Evolutionary conservation across 2,797 vertebrate genomes (phyloP), one percentile per base, ranked within the genome.

Genomic region (Neoniphon sammara): DNA sequence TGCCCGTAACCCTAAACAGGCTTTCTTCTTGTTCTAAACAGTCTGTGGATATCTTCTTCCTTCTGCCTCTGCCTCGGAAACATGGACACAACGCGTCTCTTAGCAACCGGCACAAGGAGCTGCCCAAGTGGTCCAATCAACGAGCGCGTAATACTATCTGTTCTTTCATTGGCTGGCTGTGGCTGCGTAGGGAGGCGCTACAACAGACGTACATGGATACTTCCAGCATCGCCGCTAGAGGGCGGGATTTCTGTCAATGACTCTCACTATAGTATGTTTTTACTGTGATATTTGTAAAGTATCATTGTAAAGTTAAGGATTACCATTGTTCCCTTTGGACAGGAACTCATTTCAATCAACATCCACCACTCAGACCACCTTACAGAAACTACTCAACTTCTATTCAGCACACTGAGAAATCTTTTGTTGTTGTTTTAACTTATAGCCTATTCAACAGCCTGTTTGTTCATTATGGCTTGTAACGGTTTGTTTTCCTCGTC

Each of bases 101-200:
- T 88, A 90, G 93, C 89, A 92, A 94, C 91, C 78, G 69, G n/a
- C 5, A 31, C 30, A 59, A 6, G 0, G 30, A 18, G 15, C 20
- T 0, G 7, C 69, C 23, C 67, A 42, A 90, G 91, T 94, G 91
- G 93, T 54, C 70, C 18, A 72, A 10, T 1, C 0, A 12, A 3
- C 0, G 12, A 3, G 0, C 0, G 61, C 64, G 82, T 64, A 3
- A 0, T 7, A 3, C 20, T 23, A 21, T 2, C 20, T 18, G 50
- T 2, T 18, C 61, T 78, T 0, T 70, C 1, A 93, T 94, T 93
- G 92, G 93, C 74, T 87, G 20, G 1, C 9, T 34, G 1, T 7
- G 20, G 10, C 10, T 64, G 86, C 75, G 85, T 59, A 39, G 1
- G 4, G 5, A 1, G 20, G 2, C 0, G 0, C 59, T 65, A 69